Conservation (phyloP, 2,888 invertebrate genomes). For the Zelleria hepariella region DNA sequence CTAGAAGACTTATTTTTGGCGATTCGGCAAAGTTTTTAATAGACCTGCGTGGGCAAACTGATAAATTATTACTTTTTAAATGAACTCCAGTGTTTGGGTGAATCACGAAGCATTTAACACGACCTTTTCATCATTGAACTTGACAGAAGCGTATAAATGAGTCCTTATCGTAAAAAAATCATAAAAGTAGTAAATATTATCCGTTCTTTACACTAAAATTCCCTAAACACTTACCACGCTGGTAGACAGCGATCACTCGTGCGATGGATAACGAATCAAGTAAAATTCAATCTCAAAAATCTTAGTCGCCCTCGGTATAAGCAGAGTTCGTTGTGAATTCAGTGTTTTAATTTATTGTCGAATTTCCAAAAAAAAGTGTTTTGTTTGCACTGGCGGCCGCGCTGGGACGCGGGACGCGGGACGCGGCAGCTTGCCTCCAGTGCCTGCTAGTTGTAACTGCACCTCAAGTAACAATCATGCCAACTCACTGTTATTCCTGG, state of each 20-base stretch:
- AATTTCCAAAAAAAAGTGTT: constrained; percentile 51
- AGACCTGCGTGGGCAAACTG: neutral
- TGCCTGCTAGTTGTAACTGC: constrained; percentile 31
- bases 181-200: too few species aligned
- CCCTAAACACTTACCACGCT: too few species aligned
- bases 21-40: constrained; percentile 43
- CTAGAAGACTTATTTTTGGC: constrained; percentile 28
- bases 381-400: neutral
- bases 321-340: constrained; percentile 26
- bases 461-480: constrained; percentile 31
- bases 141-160: too few species aligned
- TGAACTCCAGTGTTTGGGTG: neutral
- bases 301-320: too few species aligned
- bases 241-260: too few species aligned
- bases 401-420: neutral
- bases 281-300: too few species aligned
- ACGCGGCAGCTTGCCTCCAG: constrained; percentile 23
- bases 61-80: neutral
- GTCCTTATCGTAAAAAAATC: too few species aligned
- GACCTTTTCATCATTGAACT: constrained; percentile 8
- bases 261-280: too few species aligned
- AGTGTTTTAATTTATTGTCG: constrained; percentile 51
- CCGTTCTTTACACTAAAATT: too few species aligned
- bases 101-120: constrained; percentile 11
- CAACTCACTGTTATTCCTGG: constrained; percentile 40